Base-by-base conservation (phyloP, 2,113 vertebrate species). In the Lepus timidus region DNA sequence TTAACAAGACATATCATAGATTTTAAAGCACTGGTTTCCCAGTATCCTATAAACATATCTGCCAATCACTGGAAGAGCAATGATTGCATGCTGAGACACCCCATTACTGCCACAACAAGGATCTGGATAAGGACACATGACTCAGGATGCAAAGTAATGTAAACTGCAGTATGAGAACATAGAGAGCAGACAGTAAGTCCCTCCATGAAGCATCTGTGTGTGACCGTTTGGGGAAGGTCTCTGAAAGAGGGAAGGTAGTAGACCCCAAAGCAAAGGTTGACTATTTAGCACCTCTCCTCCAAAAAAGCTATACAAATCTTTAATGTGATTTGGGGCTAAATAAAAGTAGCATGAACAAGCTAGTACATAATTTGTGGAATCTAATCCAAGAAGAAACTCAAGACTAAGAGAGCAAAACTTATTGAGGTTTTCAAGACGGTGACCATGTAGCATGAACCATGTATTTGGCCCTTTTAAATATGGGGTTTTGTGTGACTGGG, bases 371-470 rank as follows among this genome's bases (percentile, higher is more conserved):
- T 29, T 80, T 51, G 10, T 4, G 19, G 7, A n/a, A 3, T 8
- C 8, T 19, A 61, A 0, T 27, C 16, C 19, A 90, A 80, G 39
- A n/a, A 2, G 19, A 62, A 92, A n/a, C 3, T 17, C 6, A 29
- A 6, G 6, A 49, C 6, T 39, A 7, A 33, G 1, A 61, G 9
- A 27, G 78, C 20, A 87, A 44, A 83, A 85, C 39, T 8, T 33
- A 82, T 25, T 36, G 93, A 74, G n/a, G 64, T 44, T 65, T 39
- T 95, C 23, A 93, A n/a, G 62, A 75, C 6, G 25, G 5, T 81
- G 39, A 82, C 1, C 27, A 12, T 1, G 9, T 13, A 51, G 4
- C 31, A 33, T 27, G 49, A 64, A 19, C 23, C 33, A n/a, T 31
- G 14, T 7, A 8, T 4, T 17, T 27, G 14, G 19, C 4, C 9